Evolutionary conservation across 2,888 invertebrate species (phyloP), one percentile per base, ranked within the genome.

Genomic region (Phlogophora meticulosa): DNA sequence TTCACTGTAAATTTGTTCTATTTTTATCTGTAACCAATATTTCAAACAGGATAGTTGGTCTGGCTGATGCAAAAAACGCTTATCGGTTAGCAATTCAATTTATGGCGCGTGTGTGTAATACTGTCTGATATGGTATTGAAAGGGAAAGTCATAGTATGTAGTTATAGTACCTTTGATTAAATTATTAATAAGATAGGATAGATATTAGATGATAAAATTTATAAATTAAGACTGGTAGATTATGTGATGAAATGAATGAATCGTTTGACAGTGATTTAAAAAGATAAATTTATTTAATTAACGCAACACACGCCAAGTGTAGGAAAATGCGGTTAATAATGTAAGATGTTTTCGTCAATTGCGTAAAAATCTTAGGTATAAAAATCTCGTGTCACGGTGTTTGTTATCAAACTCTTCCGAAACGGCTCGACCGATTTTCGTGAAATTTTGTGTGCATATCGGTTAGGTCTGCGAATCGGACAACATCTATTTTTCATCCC

Each of bases 141-240:
- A 65, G 7, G 2, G 1, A 64, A 43, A 55, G 4, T 65, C 32
- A 46, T 40, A 2, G 17, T 53, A 11, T 10, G 15, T 38, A n/a
- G n/a, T 1, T 49, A n/a, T n/a, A n/a, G n/a, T n/a, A 22, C 28
- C 13, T 36, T 17, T 36, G 10, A 36, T 38, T 22, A n/a, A n/a
- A n/a, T n/a, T n/a, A 65, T 58, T 20, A 32, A 53, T 38, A 28
- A 15, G 9, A 32, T 36, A 32, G 11, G 20, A 42, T 49, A 15
- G 3, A 28, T 45, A 66, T 45, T 22, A 17, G 65, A 66, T 68
- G 24, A n/a, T 43, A 42, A 49, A 68, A 68, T 68, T 68, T 45
- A 68, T 65, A 22, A 67, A 15, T 15, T 22, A 13, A n/a, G 10
- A 17, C 36, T 43, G 20, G 4, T 13, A 22, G 4, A 42, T 32